Conservation (phyloP, 2,113 vertebrate genomes). For the Philantomba maxwellii region DNA sequence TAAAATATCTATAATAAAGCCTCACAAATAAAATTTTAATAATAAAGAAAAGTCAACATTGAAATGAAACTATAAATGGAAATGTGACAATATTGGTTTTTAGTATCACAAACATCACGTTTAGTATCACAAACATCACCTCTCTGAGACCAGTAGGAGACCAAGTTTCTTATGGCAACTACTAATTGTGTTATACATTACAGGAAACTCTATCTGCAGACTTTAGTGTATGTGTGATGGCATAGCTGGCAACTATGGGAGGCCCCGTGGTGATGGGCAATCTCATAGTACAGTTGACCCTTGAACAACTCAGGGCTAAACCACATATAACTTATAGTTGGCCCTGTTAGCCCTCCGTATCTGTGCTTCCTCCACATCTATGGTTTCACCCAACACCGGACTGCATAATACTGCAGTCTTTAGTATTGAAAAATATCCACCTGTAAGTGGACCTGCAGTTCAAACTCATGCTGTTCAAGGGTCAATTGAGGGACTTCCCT, state of each 20-base stretch:
- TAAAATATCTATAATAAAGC: not conserved
- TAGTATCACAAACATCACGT: not conserved
- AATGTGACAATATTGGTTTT: not conserved
- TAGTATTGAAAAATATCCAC: not conserved
- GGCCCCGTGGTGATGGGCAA: too few species aligned
- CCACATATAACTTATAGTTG: not conserved
- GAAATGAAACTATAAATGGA: not conserved
- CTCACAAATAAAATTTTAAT: not conserved
- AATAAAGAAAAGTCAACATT: not conserved
- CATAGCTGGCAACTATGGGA: not conserved
- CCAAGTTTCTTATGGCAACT: not conserved
- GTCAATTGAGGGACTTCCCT: not conserved
- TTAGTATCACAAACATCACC: not conserved
- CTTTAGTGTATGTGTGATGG: not conserved
- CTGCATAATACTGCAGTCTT: not conserved
- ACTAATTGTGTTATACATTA: not conserved
- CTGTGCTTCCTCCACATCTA: not conserved
- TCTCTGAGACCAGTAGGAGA: not conserved
- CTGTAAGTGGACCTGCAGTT: not conserved
- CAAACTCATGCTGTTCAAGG: not conserved
- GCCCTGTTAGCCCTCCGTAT: not conserved
- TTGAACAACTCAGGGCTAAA: not conserved
- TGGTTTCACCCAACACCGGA: not conserved
- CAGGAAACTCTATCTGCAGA: not conserved
- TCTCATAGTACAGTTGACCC: not conserved